Evolutionary conservation across 1,140 invertebrate species (phyloP), one percentile per base, ranked within the genome.

Genomic region (Bradynema listronoti): DNA sequence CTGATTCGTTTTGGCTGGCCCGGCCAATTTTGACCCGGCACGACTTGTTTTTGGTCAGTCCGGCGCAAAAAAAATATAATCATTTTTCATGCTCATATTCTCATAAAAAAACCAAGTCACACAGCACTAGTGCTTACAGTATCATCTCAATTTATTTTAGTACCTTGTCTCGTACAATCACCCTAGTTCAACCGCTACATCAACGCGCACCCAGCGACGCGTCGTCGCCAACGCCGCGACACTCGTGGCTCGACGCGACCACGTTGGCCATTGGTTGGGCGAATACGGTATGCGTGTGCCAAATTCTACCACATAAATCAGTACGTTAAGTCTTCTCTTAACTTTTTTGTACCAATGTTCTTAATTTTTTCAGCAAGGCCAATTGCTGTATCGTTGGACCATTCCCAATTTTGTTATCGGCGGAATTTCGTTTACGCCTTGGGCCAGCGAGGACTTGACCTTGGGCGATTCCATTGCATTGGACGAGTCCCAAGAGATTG

Each of bases 261-360:
- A 73, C 55, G 9, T 42, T 75, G 19, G 66, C 61, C 1, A 65
- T 75, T 51, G 74, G 68, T n/a, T 75, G 73, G 73, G 73, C 68
- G 14, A 68, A 66, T 42, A 68, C 68, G 9, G 57, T 47, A 53
- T 67, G n/a, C 27, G 61, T 64, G n/a, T 29, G 4, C 29, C 34
- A 4, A 4, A 3, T 43, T 3, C 42, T 43, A 9, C 42, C 11
- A 24, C 47, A 16, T 24, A 24, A 6, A 25, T 51, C 11, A 58
- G 25, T 25, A 11, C 14, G 19, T 43, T 34, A 27, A 24, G 36
- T 29, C 42, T 43, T 43, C 9, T 9, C 9, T 9, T 3, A 43
- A 43, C 22, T 22, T 6, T 43, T 9, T 22, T 43, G 22, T 4
- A 43, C 36, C 11, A 39, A 39, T 11, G 11, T 39, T 39, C 19